Percentiles rank a stretch among this genome's conserved stretches.
Conservation (phyloP, 2,888 invertebrate species). For the Nephrocerus scutellatus region DNA sequence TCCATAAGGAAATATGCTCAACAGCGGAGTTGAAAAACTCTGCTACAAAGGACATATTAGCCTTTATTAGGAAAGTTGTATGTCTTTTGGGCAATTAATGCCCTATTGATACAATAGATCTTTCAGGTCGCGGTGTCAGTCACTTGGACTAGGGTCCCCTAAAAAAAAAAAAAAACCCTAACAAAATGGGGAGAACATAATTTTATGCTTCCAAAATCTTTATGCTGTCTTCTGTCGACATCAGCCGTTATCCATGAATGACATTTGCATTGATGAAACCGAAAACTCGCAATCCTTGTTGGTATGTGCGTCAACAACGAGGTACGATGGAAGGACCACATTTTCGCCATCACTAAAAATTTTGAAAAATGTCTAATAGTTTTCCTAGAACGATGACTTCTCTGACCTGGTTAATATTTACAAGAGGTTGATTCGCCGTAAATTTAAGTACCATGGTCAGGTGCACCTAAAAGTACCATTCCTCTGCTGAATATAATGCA, state of each 20-base stretch:
- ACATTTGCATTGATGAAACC: background rate
- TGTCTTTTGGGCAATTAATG: too few relatives aligned
- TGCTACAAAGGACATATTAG: too few relatives aligned
- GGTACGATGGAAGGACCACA: slow-evolving; percentile 2
- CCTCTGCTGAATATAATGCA: slow-evolving; percentile 1
- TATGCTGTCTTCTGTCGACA: background rate
- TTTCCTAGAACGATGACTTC: background rate
- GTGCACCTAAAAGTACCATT: background rate
- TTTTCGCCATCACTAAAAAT: slow-evolving; percentile 1
- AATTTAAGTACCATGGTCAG: slow-evolving; percentile 6
- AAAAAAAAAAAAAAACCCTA: too few relatives aligned
- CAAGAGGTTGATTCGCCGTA: slow-evolving; percentile 1
- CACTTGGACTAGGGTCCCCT: too few relatives aligned
- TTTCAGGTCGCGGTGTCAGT: too few relatives aligned
- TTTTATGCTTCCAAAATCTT: slow-evolving; percentile 1
- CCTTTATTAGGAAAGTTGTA: too few relatives aligned
- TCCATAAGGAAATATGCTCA: too few relatives aligned
- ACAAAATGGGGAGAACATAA: too few relatives aligned
- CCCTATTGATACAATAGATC: too few relatives aligned
- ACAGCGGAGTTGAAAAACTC: too few relatives aligned
- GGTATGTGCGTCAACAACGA: background rate
- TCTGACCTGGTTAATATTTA: slow-evolving; percentile 3
- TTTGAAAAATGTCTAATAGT: background rate
- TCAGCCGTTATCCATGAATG: slow-evolving; percentile 3
- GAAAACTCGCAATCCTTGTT: slow-evolving; percentile 1